Base-by-base conservation (phyloP, 2,888 invertebrate genomes). In the Thalpophila matura region DNA sequence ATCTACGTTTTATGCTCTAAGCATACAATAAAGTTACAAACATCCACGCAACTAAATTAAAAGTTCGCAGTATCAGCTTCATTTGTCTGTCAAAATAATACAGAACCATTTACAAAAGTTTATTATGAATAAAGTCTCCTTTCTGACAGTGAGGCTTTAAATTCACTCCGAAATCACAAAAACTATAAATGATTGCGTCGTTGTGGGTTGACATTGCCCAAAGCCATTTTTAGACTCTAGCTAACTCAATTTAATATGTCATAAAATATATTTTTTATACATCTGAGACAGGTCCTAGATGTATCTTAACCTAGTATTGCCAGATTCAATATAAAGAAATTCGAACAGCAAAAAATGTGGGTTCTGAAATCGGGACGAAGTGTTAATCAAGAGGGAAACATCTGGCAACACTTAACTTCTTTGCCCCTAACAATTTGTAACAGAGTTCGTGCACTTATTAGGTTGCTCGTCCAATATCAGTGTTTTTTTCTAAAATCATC, bases 381-480 rank as follows among this genome's bases (percentile, higher is more conserved):
- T 69, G 70, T 71, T 71, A 75, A 71, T 71, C 71, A 71, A 71
- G 63, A 33, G 24, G 49, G 75, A 49, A 75, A 42, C 75, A 75
- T 75, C 75, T 69, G 75, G 70, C 9, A 56, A 51, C 75, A 74
- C 75, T 75, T 70, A 70, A 68, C 74, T 69, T 71, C 51, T 71
- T 75, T 54, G 68, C 45, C 57, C 59, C 37, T 57, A 75, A 63
- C 75, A 57, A 71, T 69, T 71, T 71, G 70, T 57, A 54, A 63
- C 53, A 57, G 46, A 51, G 70, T 75, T 54, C 62, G 56, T 57
- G 18, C 63, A 54, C 68, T 74, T 69, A 56, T 49, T 68, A 49
- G 53, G 42, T 31, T 43, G 38, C 24, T 45, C 31, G 38, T 40
- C 10, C 43, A 43, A 56, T 69, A 61, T 68, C 12, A 26, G 20